Conservation (phyloP, 2,888 invertebrate genomes). For the Leptopilina myrica region DNA sequence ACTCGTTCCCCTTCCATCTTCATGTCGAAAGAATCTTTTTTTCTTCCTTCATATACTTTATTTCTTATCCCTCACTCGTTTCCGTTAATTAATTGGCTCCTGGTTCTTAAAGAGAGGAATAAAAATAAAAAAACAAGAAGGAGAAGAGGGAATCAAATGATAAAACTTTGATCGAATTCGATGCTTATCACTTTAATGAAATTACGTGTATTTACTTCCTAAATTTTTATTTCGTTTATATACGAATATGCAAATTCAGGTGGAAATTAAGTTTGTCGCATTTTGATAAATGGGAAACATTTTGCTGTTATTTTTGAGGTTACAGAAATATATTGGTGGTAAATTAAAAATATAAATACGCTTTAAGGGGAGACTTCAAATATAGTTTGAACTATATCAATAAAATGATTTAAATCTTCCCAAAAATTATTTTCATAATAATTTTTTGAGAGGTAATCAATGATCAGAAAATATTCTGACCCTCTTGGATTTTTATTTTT, state of each 20-base stretch:
- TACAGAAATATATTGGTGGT: not conserved
- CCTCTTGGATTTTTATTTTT: too few relatives aligned
- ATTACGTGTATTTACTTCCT: conserved; percentile 30
- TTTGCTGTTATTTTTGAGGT: not conserved
- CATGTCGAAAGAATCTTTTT: conserved; percentile 26
- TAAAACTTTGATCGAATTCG: conserved; percentile 15
- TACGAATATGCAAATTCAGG: conserved; percentile 3
- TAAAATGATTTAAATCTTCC: too few relatives aligned
- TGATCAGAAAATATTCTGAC: too few relatives aligned
- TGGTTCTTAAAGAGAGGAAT: not conserved
- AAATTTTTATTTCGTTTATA: not conserved
- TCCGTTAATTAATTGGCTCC: conserved; percentile 31
- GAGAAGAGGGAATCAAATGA: too few relatives aligned
- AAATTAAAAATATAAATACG: too few relatives aligned
- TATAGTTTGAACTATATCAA: too few relatives aligned
- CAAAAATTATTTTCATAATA: too few relatives aligned
- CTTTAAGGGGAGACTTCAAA: too few relatives aligned
- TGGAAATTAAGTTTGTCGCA: not conserved
- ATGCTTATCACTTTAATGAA: conserved; percentile 32
- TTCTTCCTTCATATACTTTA: not conserved
- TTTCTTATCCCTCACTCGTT: conserved; percentile 21
- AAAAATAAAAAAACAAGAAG: not conserved
- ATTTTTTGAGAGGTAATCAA: too few relatives aligned
- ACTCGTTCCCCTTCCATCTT: conserved; percentile 14
- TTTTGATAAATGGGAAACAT: not conserved